These are phyloP conservation scores for Pelobates cultripes DNA, from an alignment of 2,797 vertebrate species.

Conservation along the genomic window DNA sequence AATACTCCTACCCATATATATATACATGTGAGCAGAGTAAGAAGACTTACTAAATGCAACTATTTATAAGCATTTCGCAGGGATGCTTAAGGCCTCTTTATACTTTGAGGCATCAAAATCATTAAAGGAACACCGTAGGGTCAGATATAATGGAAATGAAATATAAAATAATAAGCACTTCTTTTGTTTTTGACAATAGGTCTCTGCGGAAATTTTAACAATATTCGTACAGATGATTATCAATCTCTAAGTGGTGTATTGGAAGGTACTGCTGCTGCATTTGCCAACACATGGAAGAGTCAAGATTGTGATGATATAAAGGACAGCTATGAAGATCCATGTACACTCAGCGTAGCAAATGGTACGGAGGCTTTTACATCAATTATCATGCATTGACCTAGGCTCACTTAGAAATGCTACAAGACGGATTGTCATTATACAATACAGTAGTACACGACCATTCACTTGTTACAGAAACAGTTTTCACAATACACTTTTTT, in stretches of 20 bases:
- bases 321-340: slow-evolving; percentile 70
- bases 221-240: slow-evolving; percentile 72
- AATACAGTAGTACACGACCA: too few relatives aligned
- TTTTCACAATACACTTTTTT: too few relatives aligned
- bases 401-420: too few relatives aligned
- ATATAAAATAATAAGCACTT: not conserved
- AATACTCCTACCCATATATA: not conserved
- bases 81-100: too few relatives aligned
- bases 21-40: too few relatives aligned
- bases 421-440: too few relatives aligned
- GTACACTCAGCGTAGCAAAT: slow-evolving; percentile 67
- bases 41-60: too few relatives aligned
- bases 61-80: too few relatives aligned
- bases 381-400: not conserved
- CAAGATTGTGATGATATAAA: slow-evolving; percentile 63
- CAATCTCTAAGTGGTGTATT: slow-evolving; percentile 63
- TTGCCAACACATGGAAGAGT: slow-evolving; percentile 72
- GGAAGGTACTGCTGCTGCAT: slow-evolving; percentile 63
- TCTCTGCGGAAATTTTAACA: slow-evolving; percentile 77
- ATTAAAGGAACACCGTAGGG: too few relatives aligned
- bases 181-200: slow-evolving; percentile 56
- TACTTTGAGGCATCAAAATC: too few relatives aligned
- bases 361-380: slow-evolving; percentile 58
- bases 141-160: too few relatives aligned
- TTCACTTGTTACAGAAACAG: too few relatives aligned